Evolutionary conservation across 2,888 invertebrate genomes (phyloP).

Genomic region (Heliconius cydno): DNA sequence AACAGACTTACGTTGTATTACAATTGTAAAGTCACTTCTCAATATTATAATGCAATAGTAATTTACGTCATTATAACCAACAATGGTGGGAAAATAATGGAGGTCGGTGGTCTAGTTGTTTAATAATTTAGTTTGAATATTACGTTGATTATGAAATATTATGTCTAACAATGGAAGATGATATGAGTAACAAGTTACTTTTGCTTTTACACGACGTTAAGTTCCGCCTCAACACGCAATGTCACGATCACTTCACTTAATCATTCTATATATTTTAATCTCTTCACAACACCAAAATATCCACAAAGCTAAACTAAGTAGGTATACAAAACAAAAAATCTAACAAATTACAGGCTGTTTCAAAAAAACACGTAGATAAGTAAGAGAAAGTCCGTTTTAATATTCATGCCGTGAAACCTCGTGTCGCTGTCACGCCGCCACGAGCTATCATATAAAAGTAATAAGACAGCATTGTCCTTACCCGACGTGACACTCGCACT

Average conservation of each 20-base stretch:
- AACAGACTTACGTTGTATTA: background rate
- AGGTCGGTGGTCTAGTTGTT: conserved; percentile 10
- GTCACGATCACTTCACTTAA: no score
- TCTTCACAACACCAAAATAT: background rate
- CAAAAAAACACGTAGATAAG: background rate
- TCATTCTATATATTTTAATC: no score
- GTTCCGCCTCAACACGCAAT: no score
- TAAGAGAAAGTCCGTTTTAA: conserved; percentile 2
- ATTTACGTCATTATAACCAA: conserved; percentile 3
- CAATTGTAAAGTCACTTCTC: conserved; percentile 2
- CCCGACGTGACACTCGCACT: conserved; percentile 15
- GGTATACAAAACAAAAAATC: background rate
- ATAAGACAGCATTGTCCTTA: conserved; percentile 19
- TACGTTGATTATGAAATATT: conserved; percentile 7
- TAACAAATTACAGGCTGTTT: background rate
- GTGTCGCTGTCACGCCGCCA: background rate
- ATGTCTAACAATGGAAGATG: background rate
- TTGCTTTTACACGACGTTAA: background rate
- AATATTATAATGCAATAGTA: conserved; percentile 10
- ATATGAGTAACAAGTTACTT: background rate
- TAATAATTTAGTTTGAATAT: conserved; percentile 7
- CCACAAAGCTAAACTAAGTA: background rate
- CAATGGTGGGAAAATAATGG: conserved; percentile 15
- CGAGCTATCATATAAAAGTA: conserved; percentile 17
- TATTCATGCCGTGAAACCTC: conserved; percentile 8